phyloP scores from a whole-genome alignment of 2,113 vertebrate genomes.

The Tyrannus savana region DNA sequence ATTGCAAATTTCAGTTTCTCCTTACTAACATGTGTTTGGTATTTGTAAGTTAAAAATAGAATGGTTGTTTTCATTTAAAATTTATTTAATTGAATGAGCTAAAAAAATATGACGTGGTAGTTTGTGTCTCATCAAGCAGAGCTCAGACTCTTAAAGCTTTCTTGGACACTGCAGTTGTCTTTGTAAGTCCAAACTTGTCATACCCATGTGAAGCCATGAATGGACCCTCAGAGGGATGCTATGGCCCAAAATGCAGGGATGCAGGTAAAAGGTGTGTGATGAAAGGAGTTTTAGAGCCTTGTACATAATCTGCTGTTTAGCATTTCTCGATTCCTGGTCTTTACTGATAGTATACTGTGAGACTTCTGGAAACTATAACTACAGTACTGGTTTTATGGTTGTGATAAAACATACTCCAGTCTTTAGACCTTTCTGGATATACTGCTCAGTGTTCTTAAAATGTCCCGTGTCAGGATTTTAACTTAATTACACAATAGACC shows the following conservation, averaged over 20 bases:
- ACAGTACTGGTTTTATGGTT: neutral
- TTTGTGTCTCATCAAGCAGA: neutral
- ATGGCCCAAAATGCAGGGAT: neutral
- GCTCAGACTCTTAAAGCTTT: neutral
- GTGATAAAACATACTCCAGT: neutral
- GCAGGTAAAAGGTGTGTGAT: neutral
- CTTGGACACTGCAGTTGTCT: neutral
- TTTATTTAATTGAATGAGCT: neutral
- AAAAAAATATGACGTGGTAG: neutral
- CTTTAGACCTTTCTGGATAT: neutral
- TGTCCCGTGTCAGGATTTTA: neutral
- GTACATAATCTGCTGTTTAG: neutral
- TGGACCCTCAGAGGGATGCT: neutral
- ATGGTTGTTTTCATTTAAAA: neutral
- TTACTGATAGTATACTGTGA: neutral
- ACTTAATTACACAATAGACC: neutral
- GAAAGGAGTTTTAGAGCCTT: neutral
- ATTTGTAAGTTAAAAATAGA: neutral
- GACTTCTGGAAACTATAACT: neutral
- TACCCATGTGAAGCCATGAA: accelerated
- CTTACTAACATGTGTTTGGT: neutral
- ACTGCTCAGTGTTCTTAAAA: neutral
- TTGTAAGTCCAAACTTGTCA: neutral
- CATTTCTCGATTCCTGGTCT: neutral
- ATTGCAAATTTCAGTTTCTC: neutral